phyloP scores from a whole-genome alignment of 2,113 vertebrate species.

The Syngnathus typhle region DNA sequence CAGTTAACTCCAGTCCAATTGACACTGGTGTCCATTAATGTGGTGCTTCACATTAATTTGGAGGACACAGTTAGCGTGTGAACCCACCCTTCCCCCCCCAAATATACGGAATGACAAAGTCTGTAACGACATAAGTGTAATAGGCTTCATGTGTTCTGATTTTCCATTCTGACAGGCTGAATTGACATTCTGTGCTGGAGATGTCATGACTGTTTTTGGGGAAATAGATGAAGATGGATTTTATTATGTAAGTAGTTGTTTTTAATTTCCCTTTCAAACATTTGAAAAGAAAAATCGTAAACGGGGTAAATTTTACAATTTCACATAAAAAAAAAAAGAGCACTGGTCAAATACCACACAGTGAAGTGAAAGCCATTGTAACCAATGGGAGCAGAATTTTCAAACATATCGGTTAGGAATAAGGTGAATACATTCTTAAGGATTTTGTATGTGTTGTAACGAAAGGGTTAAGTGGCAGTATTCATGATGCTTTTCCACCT shows the following conservation, averaged over 20 bases:
- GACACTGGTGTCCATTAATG: conserved; percentile 25
- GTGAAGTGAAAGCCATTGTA: too few relatives aligned
- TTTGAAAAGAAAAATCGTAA: neutral
- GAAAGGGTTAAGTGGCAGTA: neutral
- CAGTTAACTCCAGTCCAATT: conserved; percentile 33
- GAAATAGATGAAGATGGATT: conserved; percentile 98
- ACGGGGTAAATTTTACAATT: neutral
- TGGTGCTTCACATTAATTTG: conserved; percentile 61
- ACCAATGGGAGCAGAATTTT: too few relatives aligned
- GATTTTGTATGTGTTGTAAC: neutral
- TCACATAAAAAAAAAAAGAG: neutral
- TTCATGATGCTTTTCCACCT: neutral
- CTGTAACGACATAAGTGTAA: neutral
- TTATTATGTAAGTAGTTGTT: conserved; percentile 84
- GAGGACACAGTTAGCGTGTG: conserved; percentile 46
- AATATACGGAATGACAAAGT: conserved; percentile 30
- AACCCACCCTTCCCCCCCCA: conserved; percentile 36
- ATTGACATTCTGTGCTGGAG: conserved; percentile 93
- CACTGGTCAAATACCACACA: too few relatives aligned
- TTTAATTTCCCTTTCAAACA: neutral
- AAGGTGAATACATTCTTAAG: too few relatives aligned
- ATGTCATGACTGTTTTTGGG: conserved; percentile 90
- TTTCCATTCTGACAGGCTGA: conserved; percentile 75
- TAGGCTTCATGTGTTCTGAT: conserved; percentile 7
- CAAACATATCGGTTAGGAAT: too few relatives aligned